Evolutionary conservation across 2,888 invertebrate species (phyloP).

Genomic region (Parapristionchus giblindavisi): DNA sequence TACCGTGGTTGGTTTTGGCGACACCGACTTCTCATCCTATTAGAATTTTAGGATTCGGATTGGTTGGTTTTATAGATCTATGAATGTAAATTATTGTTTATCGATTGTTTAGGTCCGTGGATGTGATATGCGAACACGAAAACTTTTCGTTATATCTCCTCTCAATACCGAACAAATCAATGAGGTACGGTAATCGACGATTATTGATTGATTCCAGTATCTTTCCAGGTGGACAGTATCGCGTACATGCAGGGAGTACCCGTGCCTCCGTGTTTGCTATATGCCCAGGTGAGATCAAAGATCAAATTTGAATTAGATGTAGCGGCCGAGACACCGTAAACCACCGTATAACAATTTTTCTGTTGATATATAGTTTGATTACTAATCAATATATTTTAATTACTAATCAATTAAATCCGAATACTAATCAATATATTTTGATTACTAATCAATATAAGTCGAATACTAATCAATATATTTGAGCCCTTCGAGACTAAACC

Average conservation of each 20-base stretch:
- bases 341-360: too few relatives aligned
- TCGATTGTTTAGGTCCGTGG: constrained; percentile 23
- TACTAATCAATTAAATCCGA: background rate
- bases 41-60: constrained; percentile 11
- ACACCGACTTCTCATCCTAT: background rate
- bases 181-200: constrained; percentile 7
- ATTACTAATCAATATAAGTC: background rate
- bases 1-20: constrained; percentile 22
- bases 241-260: constrained; percentile 3
- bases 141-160: constrained; percentile 10
- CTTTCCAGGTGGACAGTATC: constrained; percentile 29
- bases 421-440: background rate
- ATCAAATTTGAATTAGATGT: background rate
- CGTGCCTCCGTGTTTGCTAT: constrained; percentile 13
- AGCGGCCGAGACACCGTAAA: background rate
- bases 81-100: background rate
- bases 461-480: background rate
- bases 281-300: constrained; percentile 8
- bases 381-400: constrained; percentile 10
- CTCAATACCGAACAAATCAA: constrained; percentile 19
- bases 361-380: too few relatives aligned
- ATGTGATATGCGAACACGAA: constrained; percentile 7
- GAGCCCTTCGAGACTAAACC: background rate
- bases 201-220: background rate
- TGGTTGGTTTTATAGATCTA: background rate